A percentile compares a stretch with the other conserved stretches of the same genome.
Conservation (phyloP, 2,797 vertebrate genomes). For the Choloepus didactylus region DNA sequence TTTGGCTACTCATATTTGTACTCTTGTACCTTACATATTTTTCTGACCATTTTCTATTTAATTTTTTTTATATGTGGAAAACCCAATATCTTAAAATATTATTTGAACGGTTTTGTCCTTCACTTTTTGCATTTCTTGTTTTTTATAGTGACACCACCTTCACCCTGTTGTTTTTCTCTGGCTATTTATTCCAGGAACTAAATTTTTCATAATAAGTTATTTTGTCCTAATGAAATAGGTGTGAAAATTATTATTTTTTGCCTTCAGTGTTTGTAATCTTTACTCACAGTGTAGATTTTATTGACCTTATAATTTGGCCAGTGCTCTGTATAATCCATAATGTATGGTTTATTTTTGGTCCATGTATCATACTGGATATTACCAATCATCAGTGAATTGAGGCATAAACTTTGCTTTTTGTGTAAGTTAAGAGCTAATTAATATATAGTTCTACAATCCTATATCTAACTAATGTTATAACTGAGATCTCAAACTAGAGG, state of each 20-base stretch:
- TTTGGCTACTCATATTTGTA: neutral
- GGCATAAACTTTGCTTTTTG: neutral
- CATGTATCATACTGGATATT: neutral
- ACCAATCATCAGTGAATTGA: neutral
- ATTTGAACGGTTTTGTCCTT: conserved; percentile 41
- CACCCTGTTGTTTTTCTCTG: conserved; percentile 14
- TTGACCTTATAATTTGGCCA: conserved; percentile 5
- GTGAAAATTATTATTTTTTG: conserved; percentile 3
- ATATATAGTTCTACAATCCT: conserved; percentile 19
- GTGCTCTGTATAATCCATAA: neutral
- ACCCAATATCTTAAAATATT: neutral
- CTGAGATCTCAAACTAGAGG: conserved; percentile 27
- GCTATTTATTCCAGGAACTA: neutral
- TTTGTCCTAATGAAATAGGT: conserved; percentile 10
- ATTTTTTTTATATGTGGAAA: conserved; percentile 42
- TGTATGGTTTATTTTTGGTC: neutral
- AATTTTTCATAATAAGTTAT: conserved; percentile 40
- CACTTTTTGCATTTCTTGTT: neutral
- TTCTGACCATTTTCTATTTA: conserved; percentile 30
- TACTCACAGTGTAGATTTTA: neutral
- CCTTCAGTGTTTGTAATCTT: conserved; percentile 31
- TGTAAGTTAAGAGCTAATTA: conserved; percentile 46
- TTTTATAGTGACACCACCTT: neutral
- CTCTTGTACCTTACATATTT: neutral
- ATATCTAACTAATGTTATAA: neutral